Percentiles rank a stretch among this genome's conserved stretches.
Evolutionary conservation across 2,888 invertebrate genomes (phyloP).

Genomic region (Orthonychiurus folsomi): DNA sequence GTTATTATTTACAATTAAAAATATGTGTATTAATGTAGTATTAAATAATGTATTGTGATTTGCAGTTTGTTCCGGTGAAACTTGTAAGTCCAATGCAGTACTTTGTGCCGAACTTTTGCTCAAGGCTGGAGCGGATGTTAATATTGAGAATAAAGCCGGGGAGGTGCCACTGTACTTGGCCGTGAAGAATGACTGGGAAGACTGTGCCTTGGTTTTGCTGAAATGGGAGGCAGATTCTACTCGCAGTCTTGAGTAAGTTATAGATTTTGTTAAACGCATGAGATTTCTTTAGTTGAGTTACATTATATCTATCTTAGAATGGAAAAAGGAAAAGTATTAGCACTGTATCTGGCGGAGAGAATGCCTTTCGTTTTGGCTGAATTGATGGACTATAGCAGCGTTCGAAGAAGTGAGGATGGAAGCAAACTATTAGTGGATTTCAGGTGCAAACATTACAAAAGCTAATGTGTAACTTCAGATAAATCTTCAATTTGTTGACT

Average conservation of each 20-base stretch:
- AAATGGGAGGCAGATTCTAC: background rate
- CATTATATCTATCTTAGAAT: background rate
- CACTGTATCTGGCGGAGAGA: background rate
- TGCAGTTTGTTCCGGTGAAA: background rate
- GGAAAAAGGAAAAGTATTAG: background rate
- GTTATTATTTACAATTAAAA: too few relatives aligned
- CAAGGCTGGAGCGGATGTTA: background rate
- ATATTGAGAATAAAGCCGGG: background rate
- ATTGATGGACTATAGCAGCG: background rate
- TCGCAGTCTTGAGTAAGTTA: too few relatives aligned
- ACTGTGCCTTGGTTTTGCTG: background rate
- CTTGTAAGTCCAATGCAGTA: background rate
- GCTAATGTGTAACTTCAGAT: too few relatives aligned
- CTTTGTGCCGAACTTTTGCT: background rate
- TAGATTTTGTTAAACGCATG: background rate
- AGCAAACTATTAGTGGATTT: background rate
- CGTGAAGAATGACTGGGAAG: background rate
- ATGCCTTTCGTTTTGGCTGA: background rate
- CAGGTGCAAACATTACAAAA: too few relatives aligned
- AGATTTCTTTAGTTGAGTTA: background rate
- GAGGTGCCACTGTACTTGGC: conserved; percentile 6
- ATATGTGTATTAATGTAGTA: too few relatives aligned
- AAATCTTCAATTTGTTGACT: background rate
- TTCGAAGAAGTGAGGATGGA: background rate
- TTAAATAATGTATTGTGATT: too few relatives aligned